Evolutionary conservation across 1,140 invertebrate genomes (phyloP), one percentile per base, ranked within the genome.

Genomic region (Cydia amplana): DNA sequence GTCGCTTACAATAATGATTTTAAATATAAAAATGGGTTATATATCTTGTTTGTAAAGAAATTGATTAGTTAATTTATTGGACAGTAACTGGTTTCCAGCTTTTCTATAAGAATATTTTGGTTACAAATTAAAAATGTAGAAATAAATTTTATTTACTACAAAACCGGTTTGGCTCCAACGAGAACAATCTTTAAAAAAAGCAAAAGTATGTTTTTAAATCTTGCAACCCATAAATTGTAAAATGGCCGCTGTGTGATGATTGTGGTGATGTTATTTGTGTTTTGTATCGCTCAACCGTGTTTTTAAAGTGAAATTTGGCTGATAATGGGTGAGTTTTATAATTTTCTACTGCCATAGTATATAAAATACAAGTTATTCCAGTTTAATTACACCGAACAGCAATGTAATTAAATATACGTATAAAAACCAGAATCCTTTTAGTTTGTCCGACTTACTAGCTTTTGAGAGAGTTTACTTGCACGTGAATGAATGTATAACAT

Each of bases 241-340:
- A 80, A 91, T 91, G 89, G 88, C 88, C 75, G 82, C 82, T 86
- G 81, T 89, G 80, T 86, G 80, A 87, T 91, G 88, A 86, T 89
- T 90, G 84, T 85, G 74, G 84, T 90, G 85, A 77, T 83, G 80
- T 79, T 83, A 77, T 83, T 87, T 87, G 87, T 88, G 86, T 83
- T 78, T 82, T 76, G 85, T 84, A 80, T 80, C 79, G 67, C 77
- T 74, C 79, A 80, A 73, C 65, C 80, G 82, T 83, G 83, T 78
- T 82, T 82, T 83, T 83, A 82, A 73, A 81, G 77, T 76, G 75
- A 79, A 75, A 73, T 83, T 81, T 74, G 73, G 72, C 77, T 78
- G 60, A 85, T 74, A 80, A 91, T 91, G 89, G 89, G 89, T 91
- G 82, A 89, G 89, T 86, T 32, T 55, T 10, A 25, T 36, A 5